Conservation (phyloP, 2,113 vertebrate species). For the Forbesichthys papilliferus region DNA sequence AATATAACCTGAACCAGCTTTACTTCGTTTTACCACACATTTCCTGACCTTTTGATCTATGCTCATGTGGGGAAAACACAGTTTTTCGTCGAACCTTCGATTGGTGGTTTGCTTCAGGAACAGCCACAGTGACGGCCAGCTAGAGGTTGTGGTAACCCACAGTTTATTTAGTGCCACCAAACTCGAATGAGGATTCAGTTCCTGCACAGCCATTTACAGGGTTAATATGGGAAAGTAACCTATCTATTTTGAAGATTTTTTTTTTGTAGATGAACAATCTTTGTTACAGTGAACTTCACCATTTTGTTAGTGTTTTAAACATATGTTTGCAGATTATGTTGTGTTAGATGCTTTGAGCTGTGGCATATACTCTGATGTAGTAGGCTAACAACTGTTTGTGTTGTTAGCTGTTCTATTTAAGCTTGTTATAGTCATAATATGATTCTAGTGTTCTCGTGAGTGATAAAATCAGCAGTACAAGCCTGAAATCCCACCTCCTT, state of each 20-base stretch:
- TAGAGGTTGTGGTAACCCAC: background rate
- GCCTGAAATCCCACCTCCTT: no score
- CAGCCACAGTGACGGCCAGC: conserved; percentile 29
- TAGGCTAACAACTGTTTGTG: no score
- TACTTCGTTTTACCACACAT: conserved; percentile 20
- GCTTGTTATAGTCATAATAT: no score
- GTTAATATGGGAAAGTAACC: background rate
- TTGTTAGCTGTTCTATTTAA: no score
- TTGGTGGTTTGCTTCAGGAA: conserved; percentile 37
- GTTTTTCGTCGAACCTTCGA: conserved; percentile 39
- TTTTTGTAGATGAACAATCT: background rate
- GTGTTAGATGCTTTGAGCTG: background rate
- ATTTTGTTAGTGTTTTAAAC: background rate
- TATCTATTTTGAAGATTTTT: background rate
- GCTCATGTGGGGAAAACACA: conserved; percentile 13
- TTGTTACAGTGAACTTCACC: background rate
- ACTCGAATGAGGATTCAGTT: conserved; percentile 13
- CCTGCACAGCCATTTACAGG: background rate
- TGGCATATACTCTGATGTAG: no score
- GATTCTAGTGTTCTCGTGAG: no score
- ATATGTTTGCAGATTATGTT: background rate
- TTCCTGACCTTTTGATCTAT: conserved; percentile 33
- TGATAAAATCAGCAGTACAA: no score
- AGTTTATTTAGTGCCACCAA: background rate
- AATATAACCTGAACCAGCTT: conserved; percentile 16